Conservation (phyloP, 64 coral and sea anemone genomes). For the Hydrozoanthus tunicans region DNA sequence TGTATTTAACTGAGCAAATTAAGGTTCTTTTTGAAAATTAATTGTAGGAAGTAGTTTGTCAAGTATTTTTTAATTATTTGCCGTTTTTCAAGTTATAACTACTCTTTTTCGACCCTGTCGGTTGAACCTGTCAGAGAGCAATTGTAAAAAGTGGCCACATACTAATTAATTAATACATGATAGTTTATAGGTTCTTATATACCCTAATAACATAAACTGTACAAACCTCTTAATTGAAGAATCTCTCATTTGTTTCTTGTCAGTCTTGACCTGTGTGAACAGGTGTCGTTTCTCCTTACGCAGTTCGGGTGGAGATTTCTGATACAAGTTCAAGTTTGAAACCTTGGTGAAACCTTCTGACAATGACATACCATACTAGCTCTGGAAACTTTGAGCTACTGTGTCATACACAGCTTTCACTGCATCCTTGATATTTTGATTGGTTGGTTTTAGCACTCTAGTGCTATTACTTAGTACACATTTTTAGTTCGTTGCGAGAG, state of each 20-base stretch:
- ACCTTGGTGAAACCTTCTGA: constrained; percentile 53
- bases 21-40: neutral
- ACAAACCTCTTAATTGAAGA: constrained; percentile 33
- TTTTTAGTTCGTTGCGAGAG: neutral
- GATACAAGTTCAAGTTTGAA: constrained; percentile 46
- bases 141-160: neutral
- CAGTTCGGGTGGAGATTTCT: constrained; percentile 17
- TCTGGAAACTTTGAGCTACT: neutral
- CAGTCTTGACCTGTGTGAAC: constrained; percentile 27
- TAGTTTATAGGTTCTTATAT: neutral
- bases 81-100: neutral
- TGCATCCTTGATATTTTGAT: constrained; percentile 4
- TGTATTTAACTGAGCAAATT: no score
- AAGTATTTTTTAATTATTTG: neutral
- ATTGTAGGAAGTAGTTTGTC: neutral
- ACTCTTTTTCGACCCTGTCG: no score
- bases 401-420: constrained; percentile 51
- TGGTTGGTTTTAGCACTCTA: neutral
- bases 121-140: no score
- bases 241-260: constrained; percentile 55
- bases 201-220: neutral
- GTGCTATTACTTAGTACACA: no score
- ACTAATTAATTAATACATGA: neutral
- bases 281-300: constrained; percentile 22
- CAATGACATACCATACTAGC: neutral